Base-by-base conservation (phyloP, 2,888 invertebrate genomes). In the Oxyteleia sp. region DNA sequence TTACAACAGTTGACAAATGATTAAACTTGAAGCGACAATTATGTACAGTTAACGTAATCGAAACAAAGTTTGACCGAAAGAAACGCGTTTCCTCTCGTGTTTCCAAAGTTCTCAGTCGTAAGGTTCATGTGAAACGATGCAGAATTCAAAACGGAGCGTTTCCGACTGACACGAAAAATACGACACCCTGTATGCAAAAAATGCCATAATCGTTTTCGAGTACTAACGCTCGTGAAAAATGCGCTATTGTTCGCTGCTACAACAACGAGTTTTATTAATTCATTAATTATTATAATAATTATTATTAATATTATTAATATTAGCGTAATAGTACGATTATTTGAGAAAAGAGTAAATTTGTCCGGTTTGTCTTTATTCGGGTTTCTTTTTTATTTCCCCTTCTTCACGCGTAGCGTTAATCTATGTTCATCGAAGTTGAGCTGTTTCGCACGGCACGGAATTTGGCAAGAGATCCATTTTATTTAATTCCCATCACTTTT, bases 391-490 rank as follows among this genome's bases (percentile, higher is more conserved):
- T 61, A 26, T 38, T 13, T 55, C 26, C 7, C 55, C 41, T 45
- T 75, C 11, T n/a, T 51, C 43, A 26, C 61, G 51, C 51, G 16
- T 63, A 49, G 53, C 43, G 20, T 74, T 82, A 71, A 61, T 78
- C 78, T 86, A 69, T 74, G 32, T 84, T 80, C 61, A 71, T 82
- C 45, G 84, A 86, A 87, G 79, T 89, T 88, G 90, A 91, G 90
- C 91, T 89, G 81, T 59, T 88, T 88, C 53, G 75, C 61, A 82
- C 83, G 82, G 75, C 61, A 82, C 83, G 82, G 85, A 89, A 89
- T 91, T 92, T 92, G 91, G 91, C 91, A 90, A 92, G 90, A 91
- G 88, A 89, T 88, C 85, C 74, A 86, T 81, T 85, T 63, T 71
- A 57, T 71, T 32, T 32, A 4, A 23, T 23, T 23, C 23, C 23